phyloP scores from a whole-genome alignment of 1,140 invertebrate genomes.

The Caenorhabditis brenneri region DNA sequence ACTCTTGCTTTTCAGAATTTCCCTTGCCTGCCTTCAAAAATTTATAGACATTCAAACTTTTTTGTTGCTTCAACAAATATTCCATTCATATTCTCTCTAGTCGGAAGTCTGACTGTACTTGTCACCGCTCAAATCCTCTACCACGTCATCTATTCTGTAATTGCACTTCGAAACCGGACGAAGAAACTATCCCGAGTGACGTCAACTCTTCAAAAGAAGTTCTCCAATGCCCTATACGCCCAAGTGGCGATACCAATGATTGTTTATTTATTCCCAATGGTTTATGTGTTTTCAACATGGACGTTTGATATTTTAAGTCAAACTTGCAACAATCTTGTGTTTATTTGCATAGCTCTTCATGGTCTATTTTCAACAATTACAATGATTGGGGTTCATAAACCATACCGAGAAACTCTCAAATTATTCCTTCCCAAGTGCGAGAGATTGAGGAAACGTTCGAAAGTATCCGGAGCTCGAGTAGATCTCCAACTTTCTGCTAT shows the following conservation, averaged over 20 bases:
- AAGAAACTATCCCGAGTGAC: constrained; percentile 5
- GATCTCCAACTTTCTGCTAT: not conserved
- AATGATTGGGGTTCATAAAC: not conserved
- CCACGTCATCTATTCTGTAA: not conserved
- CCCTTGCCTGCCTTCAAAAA: not conserved
- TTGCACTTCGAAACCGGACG: not conserved
- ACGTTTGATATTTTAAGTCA: constrained; percentile 25
- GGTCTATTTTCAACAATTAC: constrained; percentile 2
- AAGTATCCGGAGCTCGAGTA: not conserved
- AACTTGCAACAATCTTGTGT: constrained; percentile 26
- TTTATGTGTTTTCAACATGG: not conserved
- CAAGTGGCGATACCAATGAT: constrained; percentile 7
- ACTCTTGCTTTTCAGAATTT: not conserved
- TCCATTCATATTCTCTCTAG: not conserved
- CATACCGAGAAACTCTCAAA: not conserved
- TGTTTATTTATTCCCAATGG: not conserved
- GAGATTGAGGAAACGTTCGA: not conserved
- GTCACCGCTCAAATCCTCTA: not conserved
- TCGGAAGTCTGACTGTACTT: not conserved
- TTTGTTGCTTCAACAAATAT: not conserved
- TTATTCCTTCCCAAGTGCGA: not conserved
- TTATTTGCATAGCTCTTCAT: constrained; percentile 14
- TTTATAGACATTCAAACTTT: not conserved
- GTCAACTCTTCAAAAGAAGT: not conserved
- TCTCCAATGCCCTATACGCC: not conserved